These are phyloP conservation scores for Dryas iulia DNA, from an alignment of 1,140 invertebrate genomes.

Conservation along the genomic window DNA sequence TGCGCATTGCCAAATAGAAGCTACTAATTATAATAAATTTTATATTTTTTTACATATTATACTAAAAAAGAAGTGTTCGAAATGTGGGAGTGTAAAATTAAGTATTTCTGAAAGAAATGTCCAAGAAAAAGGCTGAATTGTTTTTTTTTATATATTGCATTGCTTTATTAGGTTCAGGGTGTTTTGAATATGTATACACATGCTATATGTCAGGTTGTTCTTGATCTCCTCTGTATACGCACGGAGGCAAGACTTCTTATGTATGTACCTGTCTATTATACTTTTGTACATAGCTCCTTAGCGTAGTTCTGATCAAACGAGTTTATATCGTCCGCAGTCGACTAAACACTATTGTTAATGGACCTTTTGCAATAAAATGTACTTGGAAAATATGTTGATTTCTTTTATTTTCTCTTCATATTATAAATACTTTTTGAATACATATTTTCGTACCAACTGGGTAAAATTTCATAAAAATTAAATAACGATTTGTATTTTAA, in stretches of 20 bases:
- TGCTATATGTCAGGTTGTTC: constrained; percentile 5
- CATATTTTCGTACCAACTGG: too few species aligned
- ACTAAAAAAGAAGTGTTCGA: not conserved
- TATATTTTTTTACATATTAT: not conserved
- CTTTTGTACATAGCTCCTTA: constrained; percentile 67
- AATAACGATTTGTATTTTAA: too few species aligned
- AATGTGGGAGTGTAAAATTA: not conserved
- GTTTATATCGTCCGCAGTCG: constrained; percentile 74
- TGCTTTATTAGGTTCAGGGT: not conserved
- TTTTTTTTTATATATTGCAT: constrained; percentile 17
- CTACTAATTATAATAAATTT: not conserved
- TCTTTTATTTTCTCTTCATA: constrained; percentile 7
- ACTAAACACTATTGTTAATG: constrained; percentile 67
- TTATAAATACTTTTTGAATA: too few species aligned
- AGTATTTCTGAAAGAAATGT: not conserved
- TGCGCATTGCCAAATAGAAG: constrained; percentile 17
- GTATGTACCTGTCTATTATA: constrained; percentile 52
- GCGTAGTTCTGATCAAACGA: constrained; percentile 47
- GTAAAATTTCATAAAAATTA: too few species aligned
- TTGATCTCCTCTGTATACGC: constrained; percentile 49
- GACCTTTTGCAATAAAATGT: constrained; percentile 63
- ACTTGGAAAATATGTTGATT: constrained; percentile 24
- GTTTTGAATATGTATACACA: not conserved
- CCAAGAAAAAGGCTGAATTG: constrained; percentile 4
- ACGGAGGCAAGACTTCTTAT: constrained; percentile 36